phyloP scores from a whole-genome alignment of 2,888 invertebrate species.

The Pristionchus entomophagus region DNA sequence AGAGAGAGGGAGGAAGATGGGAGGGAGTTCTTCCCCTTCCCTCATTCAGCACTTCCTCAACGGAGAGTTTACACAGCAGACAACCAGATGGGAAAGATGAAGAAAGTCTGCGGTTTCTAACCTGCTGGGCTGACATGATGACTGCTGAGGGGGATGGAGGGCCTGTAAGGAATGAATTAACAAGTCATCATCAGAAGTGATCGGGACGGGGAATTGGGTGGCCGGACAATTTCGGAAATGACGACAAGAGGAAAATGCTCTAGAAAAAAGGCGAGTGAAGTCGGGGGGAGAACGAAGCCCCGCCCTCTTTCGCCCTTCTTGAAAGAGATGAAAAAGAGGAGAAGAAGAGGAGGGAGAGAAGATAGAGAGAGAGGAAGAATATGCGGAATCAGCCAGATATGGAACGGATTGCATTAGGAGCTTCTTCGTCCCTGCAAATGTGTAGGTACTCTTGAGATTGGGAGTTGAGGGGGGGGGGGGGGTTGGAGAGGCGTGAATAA shows the following conservation, averaged over 20 bases:
- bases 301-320: conserved; percentile 15
- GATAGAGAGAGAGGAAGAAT: background rate
- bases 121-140: background rate
- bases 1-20: background rate
- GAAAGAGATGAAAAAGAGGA: conserved; percentile 7
- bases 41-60: background rate
- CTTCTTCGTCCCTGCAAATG: background rate
- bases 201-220: background rate
- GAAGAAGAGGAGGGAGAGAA: background rate
- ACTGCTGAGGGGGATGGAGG: background rate
- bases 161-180: background rate
- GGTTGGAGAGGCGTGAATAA: background rate
- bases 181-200: background rate
- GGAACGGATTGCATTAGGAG: conserved; percentile 3
- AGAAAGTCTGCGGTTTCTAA: background rate
- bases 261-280: background rate
- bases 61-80: background rate
- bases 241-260: background rate
- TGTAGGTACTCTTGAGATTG: background rate
- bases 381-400: background rate
- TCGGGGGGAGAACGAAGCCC: background rate
- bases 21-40: background rate
- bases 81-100: background rate
- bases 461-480: background rate
- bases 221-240: no score